Base-by-base conservation (phyloP, 2,113 vertebrate genomes). In the Sakesphorus luctuosus region DNA sequence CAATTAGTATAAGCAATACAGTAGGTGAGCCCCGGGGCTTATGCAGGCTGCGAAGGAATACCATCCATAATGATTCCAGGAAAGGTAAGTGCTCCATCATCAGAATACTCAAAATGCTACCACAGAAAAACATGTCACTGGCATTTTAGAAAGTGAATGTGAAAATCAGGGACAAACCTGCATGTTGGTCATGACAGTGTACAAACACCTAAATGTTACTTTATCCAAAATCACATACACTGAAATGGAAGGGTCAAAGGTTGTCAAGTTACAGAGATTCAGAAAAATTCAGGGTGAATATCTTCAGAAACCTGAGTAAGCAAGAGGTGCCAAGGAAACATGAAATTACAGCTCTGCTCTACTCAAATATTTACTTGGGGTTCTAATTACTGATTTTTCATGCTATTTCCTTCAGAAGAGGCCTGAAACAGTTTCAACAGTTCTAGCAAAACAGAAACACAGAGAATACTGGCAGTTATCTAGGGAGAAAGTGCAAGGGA, bases 371-470 rank as follows among this genome's bases (percentile, higher is more conserved):
- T 94, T 86, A 81, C 89, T 85, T 84, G 59, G 47, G 33, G 35
- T 94, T 95, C 72, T 66, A 93, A 21, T 78, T 92, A 81, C 72
- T 43, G 35, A 38, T 84, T 40, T 90, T 96, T 61, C 68, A 81
- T 6, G 17, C 18, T 67, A 65, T 28, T 84, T 85, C 68, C 61
- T 94, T 90, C 65, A 83, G 24, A 15, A 82, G 40, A 93, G 53
- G 84, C 24, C 38, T 33, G 26, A 87, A 94, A 93, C 25, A 85
- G 17, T 52, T 68, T 43, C 46, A 91, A n/a, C 33, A 50, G 16
- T 26, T 78, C 33, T 31, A 88, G 71, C 26, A 84, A 84, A 86
- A 94, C 1, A 62, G 69, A 73, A 83, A 69, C 23, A 76, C 23
- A 71, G 18, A 78, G 19, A 92, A 31, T 69, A 44, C 1, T 47